Base-by-base conservation (phyloP, 2,888 invertebrate species). In the Eustalomyia histrio region DNA sequence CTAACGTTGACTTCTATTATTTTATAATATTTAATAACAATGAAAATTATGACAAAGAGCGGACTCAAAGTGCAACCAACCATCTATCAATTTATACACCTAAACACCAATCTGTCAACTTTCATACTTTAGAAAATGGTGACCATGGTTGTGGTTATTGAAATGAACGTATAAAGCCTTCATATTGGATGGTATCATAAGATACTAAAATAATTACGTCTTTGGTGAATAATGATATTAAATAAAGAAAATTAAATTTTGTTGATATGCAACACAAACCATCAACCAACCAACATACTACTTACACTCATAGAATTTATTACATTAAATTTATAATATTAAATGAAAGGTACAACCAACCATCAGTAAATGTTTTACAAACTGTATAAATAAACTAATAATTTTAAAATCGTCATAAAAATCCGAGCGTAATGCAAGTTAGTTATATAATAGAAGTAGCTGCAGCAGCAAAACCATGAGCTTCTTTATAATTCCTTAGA, bases 171-270 rank as follows among this genome's bases (percentile, higher is more conserved):
- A 50, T 35, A n/a, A 18, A 35, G 14, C 47, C 1, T 58, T n/a
- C 1, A 24, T 39, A 21, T 12, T 39, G 39, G 1, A 5, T 61
- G 12, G 24, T 4, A 21, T 18, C 14, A 53, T 33, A 53, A 8
- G 7, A 16, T 55, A 21, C 24, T 29, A 52, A 29, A 52, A 21
- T 33, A 16, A 2, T 50, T 18, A 10, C n/a, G 61, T 58, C 58
- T 35, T 68, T 29, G 58, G 18, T 64, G 47, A 60, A 68, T 73
- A 80, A 64, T 64, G 24, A 53, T 58, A 68, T 72, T 76, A 73
- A 53, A 73, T 71, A 73, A 76, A 52, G 60, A 55, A 43, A 76
- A 80, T 73, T 76, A 60, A 80, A 80, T 76, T 68, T 76, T 33
- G 39, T 58, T 58, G 53, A 53, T 52, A 17, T 76, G 63, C 43